Conservation (phyloP, 2,797 vertebrate genomes). For the Melanotaenia parkinsoni region DNA sequence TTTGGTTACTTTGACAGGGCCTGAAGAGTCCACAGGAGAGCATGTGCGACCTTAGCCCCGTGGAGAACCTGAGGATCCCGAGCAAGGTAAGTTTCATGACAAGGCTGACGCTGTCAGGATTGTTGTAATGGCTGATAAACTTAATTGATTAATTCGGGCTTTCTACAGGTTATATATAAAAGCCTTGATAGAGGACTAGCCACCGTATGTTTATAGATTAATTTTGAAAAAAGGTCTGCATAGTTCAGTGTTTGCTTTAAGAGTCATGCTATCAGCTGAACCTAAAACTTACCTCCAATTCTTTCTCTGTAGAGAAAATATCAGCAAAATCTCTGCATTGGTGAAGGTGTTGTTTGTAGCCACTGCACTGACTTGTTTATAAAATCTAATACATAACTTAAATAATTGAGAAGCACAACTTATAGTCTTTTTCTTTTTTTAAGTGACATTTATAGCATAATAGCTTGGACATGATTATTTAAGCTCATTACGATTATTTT, state of each 20-base stretch:
- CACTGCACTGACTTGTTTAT: not conserved
- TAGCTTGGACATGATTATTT: too few relatives aligned
- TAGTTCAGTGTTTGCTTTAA: not conserved
- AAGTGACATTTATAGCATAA: too few relatives aligned
- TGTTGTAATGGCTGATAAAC: not conserved
- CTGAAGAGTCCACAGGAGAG: constrained; percentile 95
- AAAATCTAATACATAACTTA: too few relatives aligned
- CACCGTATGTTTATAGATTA: not conserved
- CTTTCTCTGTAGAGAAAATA: not conserved
- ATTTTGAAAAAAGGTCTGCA: not conserved
- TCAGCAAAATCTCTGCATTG: not conserved
- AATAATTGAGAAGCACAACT: too few relatives aligned
- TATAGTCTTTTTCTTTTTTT: too few relatives aligned
- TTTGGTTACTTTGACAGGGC: constrained; percentile 82
- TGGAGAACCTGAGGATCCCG: constrained; percentile 93
- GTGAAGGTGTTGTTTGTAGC: not conserved
- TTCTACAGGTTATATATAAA: too few relatives aligned
- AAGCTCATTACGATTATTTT: too few relatives aligned
- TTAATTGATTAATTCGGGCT: not conserved
- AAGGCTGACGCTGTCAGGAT: not conserved
- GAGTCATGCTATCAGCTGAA: not conserved
- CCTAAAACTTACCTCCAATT: not conserved
- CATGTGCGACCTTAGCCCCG: constrained; percentile 91
- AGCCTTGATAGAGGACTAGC: too few relatives aligned
- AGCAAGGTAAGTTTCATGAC: constrained; percentile 86